Evolutionary conservation across 2,797 vertebrate species (phyloP), one percentile per base, ranked within the genome.

Genomic region (Enteromius unitaeniatus): DNA sequence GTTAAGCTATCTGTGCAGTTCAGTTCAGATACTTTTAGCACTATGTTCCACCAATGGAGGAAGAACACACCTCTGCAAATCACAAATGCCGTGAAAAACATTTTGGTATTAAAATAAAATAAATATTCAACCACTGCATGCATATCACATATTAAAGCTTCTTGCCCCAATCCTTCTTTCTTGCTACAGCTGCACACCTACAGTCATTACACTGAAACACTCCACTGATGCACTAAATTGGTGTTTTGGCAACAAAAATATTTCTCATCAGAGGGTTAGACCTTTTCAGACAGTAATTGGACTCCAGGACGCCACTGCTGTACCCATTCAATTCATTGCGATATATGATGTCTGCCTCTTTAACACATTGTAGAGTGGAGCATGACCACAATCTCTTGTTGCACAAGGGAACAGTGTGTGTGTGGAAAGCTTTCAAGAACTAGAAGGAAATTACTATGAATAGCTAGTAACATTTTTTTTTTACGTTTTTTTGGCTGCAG

Each of bases 201-300:
- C 75, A 91, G 91, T 92, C 93, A 92, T 93, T 93, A 93, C 90
- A 89, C 88, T 89, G 90, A 88, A 91, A 88, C 92, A 93, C 91
- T 87, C 83, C 83, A 87, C 62, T 83, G 91, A 92, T 70, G 88
- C 88, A 94, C 92, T 93, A 93, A 93, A 92, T 87, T 87, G 84
- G 70, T 82, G 62, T 89, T 84, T 92, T 92, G 89, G 89, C 88
- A 90, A 88, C 83, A 81, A 79, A 89, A 90, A 91, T 88, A 88
- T 73, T 87, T 90, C 83, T 89, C 83, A 70, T 86, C 84, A 40
- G 87, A 86, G 78, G 90, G 79, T 89, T 90, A 88, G 92, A 91
- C 90, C 89, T 91, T 88, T 83, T 3, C 65, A 91, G 90, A 89
- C 84, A 86, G 79, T 89, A 92, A 91, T 90, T 45, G 42, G 64